Evolutionary conservation across 2,797 vertebrate species (phyloP), one percentile per base, ranked within the genome.

Genomic region (Fistularia commersonii): DNA sequence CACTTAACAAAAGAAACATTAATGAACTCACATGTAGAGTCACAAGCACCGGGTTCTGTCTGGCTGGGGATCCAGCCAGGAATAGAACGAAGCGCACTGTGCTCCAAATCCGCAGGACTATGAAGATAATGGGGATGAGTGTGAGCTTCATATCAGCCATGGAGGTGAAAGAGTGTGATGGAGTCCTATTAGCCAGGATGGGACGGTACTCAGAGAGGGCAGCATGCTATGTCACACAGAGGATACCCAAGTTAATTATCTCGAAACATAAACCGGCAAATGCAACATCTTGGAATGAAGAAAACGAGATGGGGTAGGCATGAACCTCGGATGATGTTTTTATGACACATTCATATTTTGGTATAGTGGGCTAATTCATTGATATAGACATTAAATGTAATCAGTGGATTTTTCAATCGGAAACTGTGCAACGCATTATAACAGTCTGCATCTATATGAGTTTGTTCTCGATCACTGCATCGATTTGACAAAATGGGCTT

Each of bases 161-260:
- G 14, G 93, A 82, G 8, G 91, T 44, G 49, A 84, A 83, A 13
- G 81, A 85, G 31, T 82, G 83, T 6, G 82, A 83, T 0, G 66
- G 61, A 1, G 85, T 75, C 3, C 75, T 80, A 48, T 58, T 81
- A 0, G 90, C 74, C 73, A 98, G 55, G 65, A 98, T 90, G 64
- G 97, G 96, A 3, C 96, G 92, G 57, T 98, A 99, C 80, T 99
- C 97, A 0, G 93, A 96, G 40, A 99, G 91, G 0, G 95, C 94
- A 0, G 88, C 87, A 1, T 91, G 96, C 96, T 98, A 84, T 0
- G 2, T 11, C 46, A 64, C 36, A 55, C 6, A 43, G 13, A 76
- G 6, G 6, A 8, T 3, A 39, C 4, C 11, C 14, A 11, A 31
- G 39, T 44, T 43, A 8, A 48, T 23, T 9, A 45, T 9, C 13